Percentiles rank a stretch among this genome's conserved stretches.
These are phyloP conservation scores for Lacerta agilis DNA, from an alignment of 2,797 vertebrate species.

Conservation along the genomic window DNA sequence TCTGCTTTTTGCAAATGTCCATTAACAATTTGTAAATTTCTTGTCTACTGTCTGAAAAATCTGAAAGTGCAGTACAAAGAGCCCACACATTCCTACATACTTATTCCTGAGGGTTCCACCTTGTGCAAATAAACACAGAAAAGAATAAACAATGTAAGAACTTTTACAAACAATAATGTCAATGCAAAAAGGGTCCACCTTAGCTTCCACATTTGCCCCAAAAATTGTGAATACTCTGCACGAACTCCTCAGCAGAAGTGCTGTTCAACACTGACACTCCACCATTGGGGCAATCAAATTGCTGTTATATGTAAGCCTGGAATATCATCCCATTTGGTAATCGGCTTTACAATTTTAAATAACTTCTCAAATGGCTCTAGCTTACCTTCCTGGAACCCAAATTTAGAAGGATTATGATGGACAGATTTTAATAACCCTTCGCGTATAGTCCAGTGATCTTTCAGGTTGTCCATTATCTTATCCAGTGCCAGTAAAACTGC, in stretches of 20 bases:
- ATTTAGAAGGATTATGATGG: conserved; percentile 96
- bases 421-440: conserved; percentile 98
- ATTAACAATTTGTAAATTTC: conserved; percentile 92
- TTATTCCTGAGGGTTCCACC: conserved; percentile 97
- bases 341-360: conserved; percentile 93
- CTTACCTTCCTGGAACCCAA: conserved; percentile 95
- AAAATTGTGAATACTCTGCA: conserved; percentile 90
- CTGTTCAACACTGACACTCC: conserved; percentile 90
- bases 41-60: conserved; percentile 97
- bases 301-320: conserved; percentile 95
- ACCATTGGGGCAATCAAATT: conserved; percentile 91
- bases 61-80: conserved; percentile 96
- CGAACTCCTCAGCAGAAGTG: conserved; percentile 95
- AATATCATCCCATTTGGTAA: conserved; percentile 91
- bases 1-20: conserved; percentile 97
- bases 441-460: conserved; percentile 99
- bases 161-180: conserved; percentile 12
- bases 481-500: conserved; percentile 92
- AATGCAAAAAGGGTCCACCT: conserved; percentile 84
- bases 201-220: conserved; percentile 91
- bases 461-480: conserved; percentile 96
- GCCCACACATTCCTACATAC: conserved; percentile 90
- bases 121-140: conserved; percentile 66
- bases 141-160: conserved; percentile 6
- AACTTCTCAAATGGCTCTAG: conserved; percentile 98